Percentiles rank a stretch among this genome's conserved stretches.
Evolutionary conservation across 2,888 invertebrate species (phyloP).

Genomic region (Hydropsyche betteni): DNA sequence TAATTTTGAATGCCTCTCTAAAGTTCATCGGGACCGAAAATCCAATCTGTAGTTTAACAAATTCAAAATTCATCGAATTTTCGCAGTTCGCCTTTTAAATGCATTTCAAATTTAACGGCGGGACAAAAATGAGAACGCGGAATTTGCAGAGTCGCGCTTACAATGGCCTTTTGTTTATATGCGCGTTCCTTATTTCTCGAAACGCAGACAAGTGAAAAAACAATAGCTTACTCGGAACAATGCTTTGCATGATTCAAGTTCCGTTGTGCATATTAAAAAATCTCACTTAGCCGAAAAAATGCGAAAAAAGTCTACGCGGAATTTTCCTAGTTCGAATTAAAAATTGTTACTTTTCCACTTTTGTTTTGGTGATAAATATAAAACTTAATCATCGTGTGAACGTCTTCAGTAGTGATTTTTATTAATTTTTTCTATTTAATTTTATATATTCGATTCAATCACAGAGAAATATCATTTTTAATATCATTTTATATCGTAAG

Average conservation of each 20-base stretch:
- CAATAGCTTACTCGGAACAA: constrained; percentile 36
- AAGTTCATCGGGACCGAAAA: no score
- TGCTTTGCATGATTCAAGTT: constrained; percentile 29
- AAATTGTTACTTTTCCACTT: no score
- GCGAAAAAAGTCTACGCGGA: background rate
- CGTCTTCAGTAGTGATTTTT: no score
- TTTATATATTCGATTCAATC: no score
- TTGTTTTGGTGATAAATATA: no score
- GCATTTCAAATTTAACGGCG: constrained; percentile 14
- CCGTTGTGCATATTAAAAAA: constrained; percentile 19
- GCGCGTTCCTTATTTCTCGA: constrained; percentile 37
- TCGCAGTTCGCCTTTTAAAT: constrained; percentile 9
- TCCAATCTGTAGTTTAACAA: no score
- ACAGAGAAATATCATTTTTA: no score
- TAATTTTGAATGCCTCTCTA: no score
- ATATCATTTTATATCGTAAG: no score
- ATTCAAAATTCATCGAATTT: background rate
- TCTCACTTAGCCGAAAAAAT: constrained; percentile 21
- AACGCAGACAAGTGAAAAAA: constrained; percentile 34
- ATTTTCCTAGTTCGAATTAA: background rate
- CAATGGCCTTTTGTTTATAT: constrained; percentile 38
- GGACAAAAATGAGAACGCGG: constrained; percentile 28
- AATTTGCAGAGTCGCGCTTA: constrained; percentile 6
- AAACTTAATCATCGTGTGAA: no score
- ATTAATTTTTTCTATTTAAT: no score